Base-by-base conservation (phyloP, 1,140 invertebrate species). In the Acromyrmex charruanus region DNA sequence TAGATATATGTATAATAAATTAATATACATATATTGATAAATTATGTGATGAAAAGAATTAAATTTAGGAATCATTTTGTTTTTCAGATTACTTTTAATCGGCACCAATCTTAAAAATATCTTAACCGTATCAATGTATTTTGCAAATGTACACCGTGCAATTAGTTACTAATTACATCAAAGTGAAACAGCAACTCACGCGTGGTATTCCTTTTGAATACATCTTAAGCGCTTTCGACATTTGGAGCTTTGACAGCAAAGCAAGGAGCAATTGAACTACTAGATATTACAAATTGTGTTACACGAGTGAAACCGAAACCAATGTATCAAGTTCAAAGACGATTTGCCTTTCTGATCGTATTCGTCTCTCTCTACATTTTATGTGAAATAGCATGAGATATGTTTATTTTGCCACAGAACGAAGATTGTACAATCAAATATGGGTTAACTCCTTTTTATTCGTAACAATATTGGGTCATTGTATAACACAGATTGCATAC, bases 121-220 rank as follows among this genome's bases (percentile, higher is more conserved):
- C 25, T 77, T 77, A 77, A 25, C 25, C 39, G 10, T 25, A 25
- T 25, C 10, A 21, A 39, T 39, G 16, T 16, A 35, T 44, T 18
- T 59, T 44, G 49, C 39, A 16, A 77, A 25, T 35, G 14, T 59
- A 44, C 1, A 51, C 7, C 3, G 14, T 75, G 53, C 31, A 59
- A 16, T 79, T 49, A 49, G 25, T 31, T 31, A 21, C 5, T 49
- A 18, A 79, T 53, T 80, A 39, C 18, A 53, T 4, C 25, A 31
- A 39, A 53, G 28, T 49, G 44, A 71, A 81, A 71, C 31, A 80
- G 31, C 16, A 69, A n/a, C 16, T 21, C 18, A 12, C 28, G 18
- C 12, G 6, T 44, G 31, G 49, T 69, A 81, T 87, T 69, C 69
- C 44, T 61, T 28, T 21, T 12, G 18, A 55, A 88, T 72, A 59